phyloP scores from a whole-genome alignment of 64 coral and sea anemone genomes.

The Cladopsammia gracilis region DNA sequence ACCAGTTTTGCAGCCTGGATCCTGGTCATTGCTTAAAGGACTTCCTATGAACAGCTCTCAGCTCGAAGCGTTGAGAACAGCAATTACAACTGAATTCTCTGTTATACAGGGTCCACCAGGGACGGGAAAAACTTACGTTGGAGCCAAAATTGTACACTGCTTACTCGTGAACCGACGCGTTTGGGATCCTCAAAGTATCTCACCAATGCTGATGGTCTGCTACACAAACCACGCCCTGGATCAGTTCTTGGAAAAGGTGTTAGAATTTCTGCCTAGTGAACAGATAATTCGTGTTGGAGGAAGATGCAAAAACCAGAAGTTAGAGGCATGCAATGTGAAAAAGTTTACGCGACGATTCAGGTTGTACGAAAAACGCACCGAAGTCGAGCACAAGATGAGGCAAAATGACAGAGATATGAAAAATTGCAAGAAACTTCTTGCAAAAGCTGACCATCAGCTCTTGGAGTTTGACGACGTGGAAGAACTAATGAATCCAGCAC shows the following conservation, averaged over 20 bases:
- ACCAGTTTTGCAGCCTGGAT: conserved; percentile 51
- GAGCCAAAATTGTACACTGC: conserved; percentile 76
- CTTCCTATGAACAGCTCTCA: conserved; percentile 82
- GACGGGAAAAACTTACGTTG: conserved; percentile 92
- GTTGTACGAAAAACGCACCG: neutral
- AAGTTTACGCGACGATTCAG: neutral
- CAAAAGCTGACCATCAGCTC: neutral
- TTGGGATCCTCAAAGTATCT: conserved; percentile 46
- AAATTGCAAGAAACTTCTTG: neutral
- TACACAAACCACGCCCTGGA: conserved; percentile 70
- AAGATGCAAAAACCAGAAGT: conserved; percentile 21
- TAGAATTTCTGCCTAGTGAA: conserved; percentile 26
- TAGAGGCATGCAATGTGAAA: conserved; percentile 56
- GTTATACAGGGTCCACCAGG: conserved; percentile 97
- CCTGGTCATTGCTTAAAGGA: conserved; percentile 58
- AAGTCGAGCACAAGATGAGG: neutral
- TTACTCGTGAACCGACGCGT: conserved; percentile 39
- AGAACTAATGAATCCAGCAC: neutral
- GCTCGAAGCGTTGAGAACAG: conserved; percentile 78
- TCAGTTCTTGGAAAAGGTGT: conserved; percentile 54
- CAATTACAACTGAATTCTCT: conserved; percentile 84
- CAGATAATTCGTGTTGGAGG: conserved; percentile 58
- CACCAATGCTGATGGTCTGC: conserved; percentile 69
- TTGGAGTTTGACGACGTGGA: neutral
- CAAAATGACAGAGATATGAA: conserved; percentile 8